These are phyloP conservation scores for Poecilia wingei DNA, from an alignment of 2,797 vertebrate genomes.

Conservation along the genomic window DNA sequence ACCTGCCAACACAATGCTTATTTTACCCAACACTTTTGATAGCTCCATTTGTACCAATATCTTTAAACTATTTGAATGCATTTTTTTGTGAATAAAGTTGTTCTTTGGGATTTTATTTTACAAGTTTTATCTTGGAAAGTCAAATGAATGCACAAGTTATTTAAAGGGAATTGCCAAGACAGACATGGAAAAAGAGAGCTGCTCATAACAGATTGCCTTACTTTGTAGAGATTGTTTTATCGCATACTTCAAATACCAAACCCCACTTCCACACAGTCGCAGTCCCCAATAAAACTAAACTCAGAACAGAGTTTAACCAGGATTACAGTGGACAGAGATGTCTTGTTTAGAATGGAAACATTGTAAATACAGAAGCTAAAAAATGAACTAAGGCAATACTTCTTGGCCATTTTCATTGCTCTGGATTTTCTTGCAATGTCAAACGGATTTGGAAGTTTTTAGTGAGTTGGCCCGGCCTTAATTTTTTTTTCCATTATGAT, in stretches of 20 bases:
- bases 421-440: background rate
- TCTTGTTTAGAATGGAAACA: background rate
- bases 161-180: constrained; percentile 20
- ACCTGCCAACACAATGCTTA: background rate
- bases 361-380: background rate
- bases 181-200: constrained; percentile 33
- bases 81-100: background rate
- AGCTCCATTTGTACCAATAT: background rate
- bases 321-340: background rate
- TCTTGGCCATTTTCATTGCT: background rate
- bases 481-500: background rate
- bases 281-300: background rate
- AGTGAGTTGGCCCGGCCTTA: background rate
- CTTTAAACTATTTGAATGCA: background rate
- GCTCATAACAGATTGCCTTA: constrained; percentile 33
- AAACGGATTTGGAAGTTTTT: background rate
- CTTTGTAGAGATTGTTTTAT: constrained; percentile 41
- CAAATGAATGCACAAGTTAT: background rate
- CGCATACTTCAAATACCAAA: constrained; percentile 8
- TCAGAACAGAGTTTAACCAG: background rate
- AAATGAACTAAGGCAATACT: background rate
- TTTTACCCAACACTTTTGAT: background rate
- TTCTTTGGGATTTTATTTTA: background rate
- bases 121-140: constrained; percentile 12
- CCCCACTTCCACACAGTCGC: background rate